A percentile compares a stretch with the other conserved stretches of the same genome.
Conservation (phyloP, 2,797 vertebrate species). For the Poeciliopsis turneri region DNA sequence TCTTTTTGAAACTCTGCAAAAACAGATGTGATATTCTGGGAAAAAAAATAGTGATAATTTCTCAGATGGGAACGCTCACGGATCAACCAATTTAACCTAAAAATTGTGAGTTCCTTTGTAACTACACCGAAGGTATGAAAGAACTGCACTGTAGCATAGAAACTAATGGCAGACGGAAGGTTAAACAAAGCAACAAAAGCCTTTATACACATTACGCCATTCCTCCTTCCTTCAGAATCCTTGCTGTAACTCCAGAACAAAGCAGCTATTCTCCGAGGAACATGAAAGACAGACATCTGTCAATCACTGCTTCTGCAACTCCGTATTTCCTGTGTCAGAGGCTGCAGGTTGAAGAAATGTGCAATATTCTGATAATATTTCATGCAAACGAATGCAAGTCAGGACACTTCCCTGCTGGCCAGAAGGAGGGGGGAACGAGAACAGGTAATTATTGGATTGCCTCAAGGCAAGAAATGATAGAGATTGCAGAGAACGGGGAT, state of each 20-base stretch:
- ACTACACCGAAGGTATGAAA: slow-evolving; percentile 63
- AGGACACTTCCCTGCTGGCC: slow-evolving; percentile 83
- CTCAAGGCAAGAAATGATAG: slow-evolving; percentile 85
- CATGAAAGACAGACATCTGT: slow-evolving; percentile 82
- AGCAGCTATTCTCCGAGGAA: slow-evolving; percentile 69
- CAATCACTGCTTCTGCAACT: slow-evolving; percentile 75
- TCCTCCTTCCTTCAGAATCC: slow-evolving; percentile 69
- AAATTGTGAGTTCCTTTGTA: slow-evolving; percentile 49
- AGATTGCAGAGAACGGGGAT: slow-evolving; percentile 84
- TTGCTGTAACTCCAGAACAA: slow-evolving; percentile 75
- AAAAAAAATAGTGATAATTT: slow-evolving; percentile 16
- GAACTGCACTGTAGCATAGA: slow-evolving; percentile 44
- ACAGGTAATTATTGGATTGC: slow-evolving; percentile 86
- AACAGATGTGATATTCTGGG: slow-evolving; percentile 25
- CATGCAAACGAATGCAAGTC: slow-evolving; percentile 86
- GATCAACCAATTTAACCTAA: slow-evolving; percentile 58
- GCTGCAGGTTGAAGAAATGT: slow-evolving; percentile 82
- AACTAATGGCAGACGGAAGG: slow-evolving; percentile 70
- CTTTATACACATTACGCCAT: slow-evolving; percentile 66
- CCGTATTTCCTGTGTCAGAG: slow-evolving; percentile 71
- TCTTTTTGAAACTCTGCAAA: slow-evolving; percentile 35
- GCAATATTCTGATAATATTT: slow-evolving; percentile 87
- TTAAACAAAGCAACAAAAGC: slow-evolving; percentile 76
- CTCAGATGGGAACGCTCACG: slow-evolving; percentile 30
- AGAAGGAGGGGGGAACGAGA: slow-evolving; percentile 81